Conservation (phyloP, 2,797 vertebrate species). For the Hapalemur alaotrensis region DNA sequence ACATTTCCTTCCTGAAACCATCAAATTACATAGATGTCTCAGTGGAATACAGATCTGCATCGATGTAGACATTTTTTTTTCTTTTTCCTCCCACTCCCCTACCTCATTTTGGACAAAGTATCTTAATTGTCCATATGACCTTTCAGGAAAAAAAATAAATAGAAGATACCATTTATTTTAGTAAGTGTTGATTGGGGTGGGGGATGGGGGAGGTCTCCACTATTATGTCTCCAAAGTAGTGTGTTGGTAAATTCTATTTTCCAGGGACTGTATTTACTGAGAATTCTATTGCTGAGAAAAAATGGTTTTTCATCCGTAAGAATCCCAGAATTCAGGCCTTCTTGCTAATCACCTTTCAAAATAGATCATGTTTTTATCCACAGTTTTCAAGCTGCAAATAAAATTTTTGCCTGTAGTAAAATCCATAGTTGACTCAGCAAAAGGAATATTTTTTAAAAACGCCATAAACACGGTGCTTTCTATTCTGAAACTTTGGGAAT, state of each 20-base stretch:
- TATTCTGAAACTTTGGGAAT: background rate
- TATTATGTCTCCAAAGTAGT: background rate
- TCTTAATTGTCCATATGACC: background rate
- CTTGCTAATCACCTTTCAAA: background rate
- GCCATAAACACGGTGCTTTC: background rate
- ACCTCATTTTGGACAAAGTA: background rate
- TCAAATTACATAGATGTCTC: background rate
- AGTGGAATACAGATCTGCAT: background rate
- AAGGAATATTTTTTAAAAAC: background rate
- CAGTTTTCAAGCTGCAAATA: background rate
- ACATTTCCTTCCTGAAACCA: background rate
- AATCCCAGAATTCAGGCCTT: background rate
- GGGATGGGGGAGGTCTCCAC: background rate
- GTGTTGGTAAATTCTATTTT: background rate
- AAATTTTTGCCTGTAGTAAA: background rate
- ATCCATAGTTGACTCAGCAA: background rate
- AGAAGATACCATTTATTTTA: background rate
- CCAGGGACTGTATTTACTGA: background rate
- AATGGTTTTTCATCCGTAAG: background rate
- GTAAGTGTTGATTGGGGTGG: background rate
- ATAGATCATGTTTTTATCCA: background rate
- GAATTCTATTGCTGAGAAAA: background rate
- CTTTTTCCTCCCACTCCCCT: rapidly evolving
- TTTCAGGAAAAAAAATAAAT: background rate
- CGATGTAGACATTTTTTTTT: background rate